These are phyloP conservation scores for Phorcus lineatus DNA, from an alignment of 2,888 invertebrate genomes.

Conservation along the genomic window DNA sequence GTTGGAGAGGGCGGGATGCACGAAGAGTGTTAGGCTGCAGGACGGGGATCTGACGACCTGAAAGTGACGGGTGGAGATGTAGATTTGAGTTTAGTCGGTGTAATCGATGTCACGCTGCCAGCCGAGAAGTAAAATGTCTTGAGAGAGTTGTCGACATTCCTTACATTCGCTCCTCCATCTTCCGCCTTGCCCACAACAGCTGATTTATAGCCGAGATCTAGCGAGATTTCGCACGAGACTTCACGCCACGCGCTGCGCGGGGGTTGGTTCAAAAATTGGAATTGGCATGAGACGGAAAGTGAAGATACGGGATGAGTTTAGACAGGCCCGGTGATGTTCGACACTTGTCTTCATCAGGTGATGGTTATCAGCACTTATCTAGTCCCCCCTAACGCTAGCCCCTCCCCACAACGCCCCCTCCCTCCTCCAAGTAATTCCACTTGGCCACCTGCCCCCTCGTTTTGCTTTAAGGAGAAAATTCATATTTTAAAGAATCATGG, in stretches of 20 bases:
- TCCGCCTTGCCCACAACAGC: background rate
- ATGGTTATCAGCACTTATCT: slow-evolving; percentile 1
- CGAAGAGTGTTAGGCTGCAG: too few relatives aligned
- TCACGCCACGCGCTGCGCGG: slow-evolving; percentile 18
- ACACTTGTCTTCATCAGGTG: slow-evolving; percentile 18
- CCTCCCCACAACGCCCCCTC: background rate
- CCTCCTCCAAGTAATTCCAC: background rate
- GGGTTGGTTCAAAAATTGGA: slow-evolving; percentile 17
- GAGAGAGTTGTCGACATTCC: slow-evolving; percentile 13
- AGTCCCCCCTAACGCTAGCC: background rate
- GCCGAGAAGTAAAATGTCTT: background rate
- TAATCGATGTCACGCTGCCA: background rate
- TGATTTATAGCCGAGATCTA: slow-evolving; percentile 17
- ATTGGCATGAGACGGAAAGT: slow-evolving; percentile 18
- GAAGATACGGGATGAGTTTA: background rate
- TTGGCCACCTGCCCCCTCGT: background rate
- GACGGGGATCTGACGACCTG: too few relatives aligned
- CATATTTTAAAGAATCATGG: too few relatives aligned
- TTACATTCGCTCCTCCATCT: background rate
- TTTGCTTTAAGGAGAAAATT: too few relatives aligned
- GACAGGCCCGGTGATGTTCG: slow-evolving; percentile 2
- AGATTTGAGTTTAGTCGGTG: background rate
- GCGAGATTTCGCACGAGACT: slow-evolving; percentile 24
- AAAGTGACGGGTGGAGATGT: background rate
- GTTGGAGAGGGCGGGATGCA: too few relatives aligned